Base-by-base conservation (phyloP, 2,797 vertebrate genomes). In the Scolopax bukidnonensis region DNA sequence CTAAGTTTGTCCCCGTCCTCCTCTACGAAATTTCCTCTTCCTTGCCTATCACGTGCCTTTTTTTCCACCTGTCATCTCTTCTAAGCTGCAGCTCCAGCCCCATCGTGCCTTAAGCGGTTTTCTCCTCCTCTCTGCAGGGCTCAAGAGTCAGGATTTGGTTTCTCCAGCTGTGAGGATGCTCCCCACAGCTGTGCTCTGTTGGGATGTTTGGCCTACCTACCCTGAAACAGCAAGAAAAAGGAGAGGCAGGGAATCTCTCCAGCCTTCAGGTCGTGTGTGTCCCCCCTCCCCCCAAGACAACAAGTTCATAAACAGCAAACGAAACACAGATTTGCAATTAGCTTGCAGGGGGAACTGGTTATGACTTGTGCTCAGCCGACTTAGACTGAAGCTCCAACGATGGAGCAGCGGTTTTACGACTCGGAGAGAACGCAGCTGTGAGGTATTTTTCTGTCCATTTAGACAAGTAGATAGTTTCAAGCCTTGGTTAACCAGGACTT, bases 371-470 rank as follows among this genome's bases (percentile, higher is more conserved):
- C 93, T 94, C 93, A 73, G 91, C 73, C 64, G 0, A 69, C 88
- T 85, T 11, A 45, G 71, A 63, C 94, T 85, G 90, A 78, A 89
- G 95, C 87, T 45, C 67, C 68, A 40, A 64, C 12, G 30, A 63
- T 9, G 87, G 95, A 89, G 94, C 84, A 78, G 92, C 88, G 75
- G 68, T 69, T 92, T 94, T 27, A 88, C 38, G 10, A n/a, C 8
- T 89, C 17, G 32, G 94, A 97, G 95, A 97, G 93, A 89, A 96
- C 21, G n/a, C 91, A 96, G 96, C 95, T 83, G 89, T 97, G 98
- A 98, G 98, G 98, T 98, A 97, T 95, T 97, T 94, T 96, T 97
- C 97, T 97, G 97, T 97, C 97, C 94, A n/a, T 90, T 91, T 21
- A 94, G 95, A 96, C 96, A 93, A 95, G 95, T 78, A 56, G 60